Evolutionary conservation across 53 echinoderm and acorn worm genomes (phyloP).

Genomic region (Temnopleurus reevesii): DNA sequence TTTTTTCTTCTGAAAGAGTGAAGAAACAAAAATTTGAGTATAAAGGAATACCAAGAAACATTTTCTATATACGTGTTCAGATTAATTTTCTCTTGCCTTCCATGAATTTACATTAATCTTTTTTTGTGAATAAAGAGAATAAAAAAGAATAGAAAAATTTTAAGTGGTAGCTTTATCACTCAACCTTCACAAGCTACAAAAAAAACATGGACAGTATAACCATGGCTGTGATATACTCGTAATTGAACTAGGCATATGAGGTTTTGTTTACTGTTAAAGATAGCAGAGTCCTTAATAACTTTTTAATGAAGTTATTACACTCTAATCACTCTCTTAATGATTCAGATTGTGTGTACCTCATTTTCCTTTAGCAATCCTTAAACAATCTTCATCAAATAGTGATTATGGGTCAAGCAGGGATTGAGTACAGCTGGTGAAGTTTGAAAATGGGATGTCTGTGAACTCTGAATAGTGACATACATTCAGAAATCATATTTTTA

Average conservation of each 20-base stretch:
- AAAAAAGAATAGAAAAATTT: no score
- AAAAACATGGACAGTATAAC: no score
- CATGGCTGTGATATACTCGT: background rate
- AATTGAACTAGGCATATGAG: background rate
- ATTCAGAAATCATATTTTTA: background rate
- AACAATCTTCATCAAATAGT: background rate
- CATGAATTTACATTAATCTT: no score
- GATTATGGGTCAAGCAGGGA: background rate
- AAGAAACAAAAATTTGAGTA: no score
- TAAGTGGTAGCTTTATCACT: no score
- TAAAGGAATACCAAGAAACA: no score
- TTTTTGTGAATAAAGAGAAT: no score
- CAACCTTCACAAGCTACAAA: no score
- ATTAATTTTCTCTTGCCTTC: no score
- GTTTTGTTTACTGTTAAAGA: background rate
- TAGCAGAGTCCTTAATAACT: background rate
- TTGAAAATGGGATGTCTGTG: background rate
- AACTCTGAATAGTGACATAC: background rate
- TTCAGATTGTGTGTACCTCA: background rate
- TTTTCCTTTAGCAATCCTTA: background rate
- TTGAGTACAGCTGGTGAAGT: background rate
- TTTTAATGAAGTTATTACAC: background rate
- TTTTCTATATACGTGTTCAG: no score
- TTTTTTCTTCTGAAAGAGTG: no score
- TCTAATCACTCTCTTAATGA: background rate